Evolutionary conservation across 2,113 vertebrate genomes (phyloP).

Genomic region (Serilophus lunatus): DNA sequence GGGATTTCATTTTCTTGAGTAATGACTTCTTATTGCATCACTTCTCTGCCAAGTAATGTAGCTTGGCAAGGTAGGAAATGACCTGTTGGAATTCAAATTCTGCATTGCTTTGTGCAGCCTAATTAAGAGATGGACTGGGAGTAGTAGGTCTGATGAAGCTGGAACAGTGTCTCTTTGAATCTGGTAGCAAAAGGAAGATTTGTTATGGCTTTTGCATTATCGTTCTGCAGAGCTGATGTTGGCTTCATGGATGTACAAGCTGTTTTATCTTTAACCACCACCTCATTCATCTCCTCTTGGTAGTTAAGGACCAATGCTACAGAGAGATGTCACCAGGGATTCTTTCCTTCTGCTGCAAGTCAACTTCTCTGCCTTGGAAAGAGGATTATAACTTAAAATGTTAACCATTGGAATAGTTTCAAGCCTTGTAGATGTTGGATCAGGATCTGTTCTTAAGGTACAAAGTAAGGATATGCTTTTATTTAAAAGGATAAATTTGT

Average conservation of each 20-base stretch:
- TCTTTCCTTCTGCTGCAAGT: not conserved
- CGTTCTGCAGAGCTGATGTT: not conserved
- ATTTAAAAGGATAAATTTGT: not conserved
- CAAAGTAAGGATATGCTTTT: not conserved
- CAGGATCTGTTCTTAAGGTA: not conserved
- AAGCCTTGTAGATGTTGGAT: not conserved
- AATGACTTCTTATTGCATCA: slow-evolving; percentile 20
- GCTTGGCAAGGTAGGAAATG: slow-evolving; percentile 23
- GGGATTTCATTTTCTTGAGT: slow-evolving; percentile 51
- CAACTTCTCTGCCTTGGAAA: not conserved
- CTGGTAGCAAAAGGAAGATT: not conserved
- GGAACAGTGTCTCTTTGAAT: not conserved
- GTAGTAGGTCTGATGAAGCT: not conserved
- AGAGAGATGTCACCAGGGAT: not conserved
- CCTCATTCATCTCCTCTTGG: not conserved
- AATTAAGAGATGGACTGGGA: not conserved
- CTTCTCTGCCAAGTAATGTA: slow-evolving; percentile 5
- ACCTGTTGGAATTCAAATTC: slow-evolving; percentile 30
- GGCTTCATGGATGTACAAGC: not conserved
- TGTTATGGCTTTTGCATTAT: not conserved
- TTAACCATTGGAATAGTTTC: not conserved
- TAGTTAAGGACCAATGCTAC: not conserved
- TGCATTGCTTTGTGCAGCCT: not conserved
- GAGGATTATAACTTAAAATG: not conserved
- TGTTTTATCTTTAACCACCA: not conserved